Base-by-base conservation (phyloP, 53 echinoderm and acorn worm genomes). In the Luidia sarsii region DNA sequence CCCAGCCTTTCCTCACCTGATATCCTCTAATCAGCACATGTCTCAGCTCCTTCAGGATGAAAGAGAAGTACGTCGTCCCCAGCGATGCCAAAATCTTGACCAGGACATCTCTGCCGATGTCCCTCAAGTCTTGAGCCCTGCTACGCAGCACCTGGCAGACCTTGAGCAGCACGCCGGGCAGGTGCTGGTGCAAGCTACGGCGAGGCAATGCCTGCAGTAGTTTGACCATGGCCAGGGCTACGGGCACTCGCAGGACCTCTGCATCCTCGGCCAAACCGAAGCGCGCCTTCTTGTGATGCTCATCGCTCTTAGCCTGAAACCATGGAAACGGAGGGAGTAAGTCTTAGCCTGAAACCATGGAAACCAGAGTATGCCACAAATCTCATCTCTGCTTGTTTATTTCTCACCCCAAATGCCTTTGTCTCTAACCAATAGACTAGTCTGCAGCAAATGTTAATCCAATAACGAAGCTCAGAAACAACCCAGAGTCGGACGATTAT, bases 81-180 rank as follows among this genome's bases (percentile, higher is more conserved):
- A 93, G 80, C 1, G 90, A 85, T 18, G 82, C 81, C 59, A 97
- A 45, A 49, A 97, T 97, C 89, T 97, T 97, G 46, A 95, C 84
- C 35, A 97, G 63, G 1, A 91, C 90, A 43, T 92, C 92, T 27
- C 97, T 68, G 55, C 89, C 88, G 48, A 90, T 55, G 37, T 91
- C 89, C 7, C 93, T 39, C 0, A 95, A 64, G 48, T 97, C 93
- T 75, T 82, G 82, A 65, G 93, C 79, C 14, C 97, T 65, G 59
- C 93, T 93, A 65, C 87, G 91, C 25, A 94, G 82, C 79, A 93
- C 88, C 84, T 97, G 93, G 31, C 97, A 97, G 25, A 97, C 91
- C 80, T 97, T 97, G 64, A 93, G 23, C 22, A 93, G 82, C 22
- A 97, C 75, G n/a, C 93, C 93, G 67, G 88, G 85, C 9, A 95